Conservation (phyloP, 2,797 vertebrate genomes). For the Enteromius mattozi region DNA sequence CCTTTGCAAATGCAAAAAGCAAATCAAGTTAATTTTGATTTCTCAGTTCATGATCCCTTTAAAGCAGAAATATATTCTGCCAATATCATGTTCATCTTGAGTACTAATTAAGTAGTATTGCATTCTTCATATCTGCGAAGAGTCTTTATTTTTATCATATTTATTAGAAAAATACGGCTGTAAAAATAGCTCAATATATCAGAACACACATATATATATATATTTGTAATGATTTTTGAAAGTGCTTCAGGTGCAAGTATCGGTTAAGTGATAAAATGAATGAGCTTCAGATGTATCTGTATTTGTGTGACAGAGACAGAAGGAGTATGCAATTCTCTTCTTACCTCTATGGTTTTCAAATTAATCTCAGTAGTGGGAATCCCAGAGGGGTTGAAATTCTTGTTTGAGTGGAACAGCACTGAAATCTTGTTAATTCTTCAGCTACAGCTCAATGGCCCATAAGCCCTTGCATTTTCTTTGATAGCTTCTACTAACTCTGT, state of each 20-base stretch:
- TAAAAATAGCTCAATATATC: too few species aligned
- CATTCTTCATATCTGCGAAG: too few species aligned
- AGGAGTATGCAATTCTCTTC: not conserved
- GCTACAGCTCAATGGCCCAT: constrained; percentile 57
- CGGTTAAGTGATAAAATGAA: not conserved
- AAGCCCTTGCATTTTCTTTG: constrained; percentile 68
- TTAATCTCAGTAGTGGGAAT: constrained; percentile 20
- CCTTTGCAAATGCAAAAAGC: too few species aligned
- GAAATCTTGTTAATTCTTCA: constrained; percentile 51
- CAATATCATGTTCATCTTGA: too few species aligned
- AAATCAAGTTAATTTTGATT: too few species aligned
- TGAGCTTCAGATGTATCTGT: not conserved
- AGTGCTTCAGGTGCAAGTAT: not conserved
- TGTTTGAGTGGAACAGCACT: constrained; percentile 26
- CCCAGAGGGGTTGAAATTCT: not conserved
- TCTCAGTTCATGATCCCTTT: too few species aligned
- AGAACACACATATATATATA: too few species aligned
- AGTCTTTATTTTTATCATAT: too few species aligned
- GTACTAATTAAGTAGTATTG: too few species aligned
- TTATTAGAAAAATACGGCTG: too few species aligned
- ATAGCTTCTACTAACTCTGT: constrained; percentile 67
- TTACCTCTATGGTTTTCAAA: not conserved
- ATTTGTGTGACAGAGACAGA: not conserved
- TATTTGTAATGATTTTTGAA: too few species aligned
- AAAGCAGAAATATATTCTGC: too few species aligned